Base-by-base conservation (phyloP, 2,888 invertebrate genomes). In the Scelioninae gen. 2 region DNA sequence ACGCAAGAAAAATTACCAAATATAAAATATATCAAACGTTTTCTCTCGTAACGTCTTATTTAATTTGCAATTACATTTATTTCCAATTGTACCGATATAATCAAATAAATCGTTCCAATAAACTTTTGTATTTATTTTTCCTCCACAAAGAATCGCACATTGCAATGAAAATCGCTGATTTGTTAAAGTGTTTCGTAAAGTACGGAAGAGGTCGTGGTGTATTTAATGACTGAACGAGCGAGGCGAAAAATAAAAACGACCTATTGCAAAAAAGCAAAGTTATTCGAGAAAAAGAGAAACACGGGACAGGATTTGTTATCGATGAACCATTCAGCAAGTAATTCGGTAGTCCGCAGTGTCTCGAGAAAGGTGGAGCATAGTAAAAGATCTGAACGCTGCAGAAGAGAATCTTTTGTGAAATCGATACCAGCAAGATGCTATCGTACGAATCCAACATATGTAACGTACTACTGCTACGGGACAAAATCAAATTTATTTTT, bases 381-480 rank as follows among this genome's bases (percentile, higher is more conserved):
- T 63, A 22, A 67, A 74, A 75, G 74, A 65, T 52, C 65, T 46
- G 58, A 52, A 67, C 67, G 65, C 48, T 55, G 70, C 72, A 73
- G 70, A 75, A 76, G 78, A 76, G 77, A 73, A 77, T 80, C 82
- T 84, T 82, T 82, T 79, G 84, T 84, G 85, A 84, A 85, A 85
- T 85, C 84, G 85, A 85, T 84, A 84, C 84, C 79, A 78, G 75
- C 76, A 76, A 82, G 84, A 85, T 84, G 78, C 78, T 85, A 85
- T 85, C 85, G 80, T 76, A 71, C 77, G 80, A 80, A 82, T 83
- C 81, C 83, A 84, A 85, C 85, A 85, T 84, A 84, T 85, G 85
- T 85, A 85, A 85, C 83, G 81, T 85, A 85, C 85, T 85, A 85
- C 85, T 80, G 83, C 80, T 73, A 75, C 52, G 76, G 79, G 79